Evolutionary conservation across 1,140 invertebrate species (phyloP), one percentile per base, ranked within the genome.

Genomic region (Gonatopus flavifemur): DNA sequence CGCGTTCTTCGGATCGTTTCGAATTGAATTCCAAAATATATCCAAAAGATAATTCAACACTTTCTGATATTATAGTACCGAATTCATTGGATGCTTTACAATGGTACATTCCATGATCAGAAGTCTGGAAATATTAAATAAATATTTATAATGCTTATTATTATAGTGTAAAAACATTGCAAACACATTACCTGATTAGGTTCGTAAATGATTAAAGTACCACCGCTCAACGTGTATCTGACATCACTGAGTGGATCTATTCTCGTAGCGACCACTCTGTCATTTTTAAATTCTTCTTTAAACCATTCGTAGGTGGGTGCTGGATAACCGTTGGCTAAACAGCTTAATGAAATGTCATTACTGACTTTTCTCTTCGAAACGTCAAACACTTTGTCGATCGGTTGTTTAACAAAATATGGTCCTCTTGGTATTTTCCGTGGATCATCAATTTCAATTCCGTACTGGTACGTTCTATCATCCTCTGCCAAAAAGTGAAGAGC

Each of bases 291-390:
- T 57, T 90, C 85, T 80, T 96, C 93, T 63, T 88, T 87, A 65
- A 85, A 97, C 94, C 94, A 98, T 67, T 88, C 83, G 71, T 98
- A 98, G 5, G 85, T 87, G 0, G 94, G 92, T 10, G 89, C 83
- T 3, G 96, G 95, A 77, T 89, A 96, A 2, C 92, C 94, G 38
- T 86, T 87, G 51, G 94, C 94, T 44, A 92, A 77, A 76, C 94
- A 97, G 59, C 85, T 88, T 2, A 94, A 69, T 1, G 86, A 81
- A 3, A 93, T 83, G 78, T 91, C 84, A 65, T 93, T 88, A 31
- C 82, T 84, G 38, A 86, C 64, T 37, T 78, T 82, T 52, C 81
- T 80, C 68, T 86, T 87, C n/a, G 87, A 84, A 6, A 87, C 79
- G 79, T 96, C 93, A 78, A 90, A 96, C 31, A 91, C 89, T 18